phyloP scores from a whole-genome alignment of 2,113 vertebrate species.

The Malurus alboscapulatus region DNA sequence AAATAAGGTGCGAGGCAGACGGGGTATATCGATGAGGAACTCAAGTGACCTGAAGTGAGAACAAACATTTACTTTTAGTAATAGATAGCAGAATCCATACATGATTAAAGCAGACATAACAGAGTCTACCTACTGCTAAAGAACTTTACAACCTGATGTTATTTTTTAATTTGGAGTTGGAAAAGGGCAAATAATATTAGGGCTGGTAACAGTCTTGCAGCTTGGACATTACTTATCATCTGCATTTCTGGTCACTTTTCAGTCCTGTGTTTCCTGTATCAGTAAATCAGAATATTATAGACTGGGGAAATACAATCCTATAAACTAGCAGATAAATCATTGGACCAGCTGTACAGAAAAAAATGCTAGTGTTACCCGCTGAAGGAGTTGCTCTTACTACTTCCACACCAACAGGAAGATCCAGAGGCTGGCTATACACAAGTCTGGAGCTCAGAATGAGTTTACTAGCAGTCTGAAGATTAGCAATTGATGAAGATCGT shows the following conservation, averaged over 20 bases:
- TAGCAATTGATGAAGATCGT: conserved; percentile 92
- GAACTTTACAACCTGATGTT: background rate
- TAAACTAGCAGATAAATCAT: background rate
- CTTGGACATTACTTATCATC: background rate
- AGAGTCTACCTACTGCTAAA: background rate
- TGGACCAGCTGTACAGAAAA: background rate
- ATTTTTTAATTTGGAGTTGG: background rate
- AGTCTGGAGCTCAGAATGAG: conserved; percentile 94
- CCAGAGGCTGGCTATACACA: conserved; percentile 89
- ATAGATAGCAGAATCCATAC: background rate
- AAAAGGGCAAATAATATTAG: background rate
- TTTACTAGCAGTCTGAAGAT: conserved; percentile 96
- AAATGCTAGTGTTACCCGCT: conserved; percentile 78
- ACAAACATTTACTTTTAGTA: background rate
- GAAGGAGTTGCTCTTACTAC: conserved; percentile 95
- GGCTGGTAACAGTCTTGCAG: background rate
- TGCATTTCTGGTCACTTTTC: background rate
- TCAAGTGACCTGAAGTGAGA: conserved; percentile 87
- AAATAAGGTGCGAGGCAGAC: conserved; percentile 97
- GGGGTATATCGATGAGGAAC: conserved; percentile 97
- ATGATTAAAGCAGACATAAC: background rate
- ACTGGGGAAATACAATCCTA: background rate
- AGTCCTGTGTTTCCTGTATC: background rate
- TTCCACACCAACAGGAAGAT: conserved; percentile 90
- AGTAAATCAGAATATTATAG: background rate